Evolutionary conservation across 2,113 vertebrate species (phyloP).

Genomic region (Cynocephalus volans): DNA sequence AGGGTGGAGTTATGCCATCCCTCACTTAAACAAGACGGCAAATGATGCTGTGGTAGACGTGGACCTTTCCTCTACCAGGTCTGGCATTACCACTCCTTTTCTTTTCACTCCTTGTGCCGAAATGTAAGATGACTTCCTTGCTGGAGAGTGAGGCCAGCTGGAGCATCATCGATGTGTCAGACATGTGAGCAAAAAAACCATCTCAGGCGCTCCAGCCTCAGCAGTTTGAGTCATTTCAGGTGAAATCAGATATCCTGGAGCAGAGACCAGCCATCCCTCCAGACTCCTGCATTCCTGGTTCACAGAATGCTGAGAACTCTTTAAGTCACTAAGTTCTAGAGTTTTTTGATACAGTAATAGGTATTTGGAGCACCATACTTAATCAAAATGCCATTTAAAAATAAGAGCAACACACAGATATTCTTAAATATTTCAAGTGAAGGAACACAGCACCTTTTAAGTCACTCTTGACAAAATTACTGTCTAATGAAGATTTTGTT

Average conservation of each 20-base stretch:
- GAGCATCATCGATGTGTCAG: accelerated
- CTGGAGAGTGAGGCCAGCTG: not conserved
- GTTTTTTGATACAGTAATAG: not conserved
- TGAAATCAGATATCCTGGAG: too few relatives aligned
- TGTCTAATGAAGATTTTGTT: not conserved
- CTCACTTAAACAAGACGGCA: not conserved
- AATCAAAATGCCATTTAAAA: not conserved
- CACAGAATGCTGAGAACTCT: not conserved
- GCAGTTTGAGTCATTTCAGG: not conserved
- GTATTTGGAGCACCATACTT: not conserved
- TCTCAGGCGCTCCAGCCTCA: not conserved
- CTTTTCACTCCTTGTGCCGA: not conserved
- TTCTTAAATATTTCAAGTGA: not conserved
- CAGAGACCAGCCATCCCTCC: not conserved
- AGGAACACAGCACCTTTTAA: not conserved
- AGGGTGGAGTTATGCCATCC: accelerated
- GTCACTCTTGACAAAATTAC: not conserved
- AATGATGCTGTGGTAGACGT: accelerated
- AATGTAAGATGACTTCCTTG: not conserved
- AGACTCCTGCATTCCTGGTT: not conserved
- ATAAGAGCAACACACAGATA: not conserved
- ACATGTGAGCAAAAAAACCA: not conserved
- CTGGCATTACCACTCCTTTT: not conserved
- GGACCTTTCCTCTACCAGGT: accelerated
- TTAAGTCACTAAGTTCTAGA: not conserved